phyloP scores from a whole-genome alignment of 2,888 invertebrate species.

The Falcaria lacertinaria region DNA sequence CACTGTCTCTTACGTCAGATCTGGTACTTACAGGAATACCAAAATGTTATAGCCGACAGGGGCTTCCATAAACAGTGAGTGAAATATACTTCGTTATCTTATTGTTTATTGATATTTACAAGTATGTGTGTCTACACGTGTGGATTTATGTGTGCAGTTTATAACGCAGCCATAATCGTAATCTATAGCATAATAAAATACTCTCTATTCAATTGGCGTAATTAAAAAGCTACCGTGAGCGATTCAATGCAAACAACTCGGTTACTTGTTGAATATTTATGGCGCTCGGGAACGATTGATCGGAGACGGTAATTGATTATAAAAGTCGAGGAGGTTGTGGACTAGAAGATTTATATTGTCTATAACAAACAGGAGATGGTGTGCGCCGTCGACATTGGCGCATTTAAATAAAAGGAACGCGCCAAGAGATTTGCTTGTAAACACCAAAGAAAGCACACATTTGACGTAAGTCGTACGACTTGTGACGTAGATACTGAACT shows the following conservation, averaged over 20 bases:
- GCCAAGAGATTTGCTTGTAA: no score
- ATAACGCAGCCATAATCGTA: constrained; percentile 33
- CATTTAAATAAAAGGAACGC: constrained; percentile 1
- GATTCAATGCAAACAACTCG: constrained; percentile 48
- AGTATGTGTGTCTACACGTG: constrained; percentile 15
- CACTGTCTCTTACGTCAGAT: no score
- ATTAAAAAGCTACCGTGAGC: constrained; percentile 55
- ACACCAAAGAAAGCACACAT: no score
- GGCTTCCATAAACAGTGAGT: neutral
- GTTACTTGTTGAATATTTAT: constrained; percentile 60
- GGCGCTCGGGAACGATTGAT: constrained; percentile 52
- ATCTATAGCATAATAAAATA: constrained; percentile 37
- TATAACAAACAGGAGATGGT: constrained; percentile 42
- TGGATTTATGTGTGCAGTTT: constrained; percentile 15
- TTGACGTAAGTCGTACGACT: no score
- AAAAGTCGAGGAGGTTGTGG: constrained; percentile 61
- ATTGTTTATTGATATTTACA: constrained; percentile 14
- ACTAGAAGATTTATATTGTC: constrained; percentile 60
- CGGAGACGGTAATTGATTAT: constrained; percentile 66
- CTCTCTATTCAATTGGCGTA: constrained; percentile 46
- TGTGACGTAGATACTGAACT: no score
- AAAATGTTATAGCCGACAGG: neutral
- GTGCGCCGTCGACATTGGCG: constrained; percentile 15
- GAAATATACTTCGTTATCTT: constrained; percentile 6
- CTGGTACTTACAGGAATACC: neutral